Evolutionary conservation across 2,113 vertebrate species (phyloP).

Genomic region (Periophthalmodon schlosseri): DNA sequence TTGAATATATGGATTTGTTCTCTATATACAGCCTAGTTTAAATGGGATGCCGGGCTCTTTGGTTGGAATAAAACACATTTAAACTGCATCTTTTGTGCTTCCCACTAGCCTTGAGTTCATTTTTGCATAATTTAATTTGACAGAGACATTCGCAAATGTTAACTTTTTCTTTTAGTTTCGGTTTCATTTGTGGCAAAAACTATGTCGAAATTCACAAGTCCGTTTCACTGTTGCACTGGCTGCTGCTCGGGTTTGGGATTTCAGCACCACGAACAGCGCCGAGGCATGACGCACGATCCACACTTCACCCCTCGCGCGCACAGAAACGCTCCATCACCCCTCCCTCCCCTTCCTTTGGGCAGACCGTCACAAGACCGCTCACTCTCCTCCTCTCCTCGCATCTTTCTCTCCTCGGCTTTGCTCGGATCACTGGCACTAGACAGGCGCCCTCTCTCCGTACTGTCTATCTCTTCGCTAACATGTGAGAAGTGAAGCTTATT

Average conservation of each 20-base stretch:
- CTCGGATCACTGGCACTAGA: constrained; percentile 27
- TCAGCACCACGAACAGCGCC: constrained; percentile 57
- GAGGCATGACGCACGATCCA: background rate
- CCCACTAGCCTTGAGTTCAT: too few relatives aligned
- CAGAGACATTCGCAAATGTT: too few relatives aligned
- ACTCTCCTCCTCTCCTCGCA: constrained; percentile 20
- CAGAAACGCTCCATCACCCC: constrained; percentile 5
- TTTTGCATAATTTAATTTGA: too few relatives aligned
- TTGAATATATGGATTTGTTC: too few relatives aligned
- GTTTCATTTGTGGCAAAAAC: background rate
- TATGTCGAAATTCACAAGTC: background rate
- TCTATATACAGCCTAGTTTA: too few relatives aligned
- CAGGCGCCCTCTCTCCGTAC: background rate
- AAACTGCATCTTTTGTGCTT: too few relatives aligned
- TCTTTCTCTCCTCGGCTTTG: constrained; percentile 6
- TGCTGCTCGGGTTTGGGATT: background rate
- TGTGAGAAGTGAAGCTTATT: constrained; percentile 21
- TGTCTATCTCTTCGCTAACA: constrained; percentile 21
- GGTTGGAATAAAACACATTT: too few relatives aligned
- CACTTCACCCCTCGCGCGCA: background rate
- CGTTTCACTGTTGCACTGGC: background rate
- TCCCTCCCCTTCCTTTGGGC: background rate
- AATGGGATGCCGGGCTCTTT: too few relatives aligned
- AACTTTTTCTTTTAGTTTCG: background rate
- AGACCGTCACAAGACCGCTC: constrained; percentile 52